Evolutionary conservation across 2,113 vertebrate genomes (phyloP).

Genomic region (Lagopus muta): DNA sequence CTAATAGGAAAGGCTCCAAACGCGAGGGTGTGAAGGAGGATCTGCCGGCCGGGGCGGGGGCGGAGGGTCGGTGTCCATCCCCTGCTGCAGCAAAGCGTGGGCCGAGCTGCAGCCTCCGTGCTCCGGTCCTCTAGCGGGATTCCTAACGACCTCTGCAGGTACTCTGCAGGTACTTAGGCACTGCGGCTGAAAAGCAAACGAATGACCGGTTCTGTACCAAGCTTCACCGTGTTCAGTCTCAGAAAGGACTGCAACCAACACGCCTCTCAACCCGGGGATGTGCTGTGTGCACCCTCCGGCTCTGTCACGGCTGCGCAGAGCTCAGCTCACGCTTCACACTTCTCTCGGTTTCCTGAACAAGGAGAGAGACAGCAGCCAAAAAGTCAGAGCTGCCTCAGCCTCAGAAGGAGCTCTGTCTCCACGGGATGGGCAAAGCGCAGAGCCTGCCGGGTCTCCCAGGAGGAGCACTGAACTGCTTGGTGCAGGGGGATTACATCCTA

Average conservation of each 20-base stretch:
- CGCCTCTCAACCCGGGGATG: background rate
- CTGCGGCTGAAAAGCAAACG: background rate
- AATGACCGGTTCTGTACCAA: background rate
- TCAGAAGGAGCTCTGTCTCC: background rate
- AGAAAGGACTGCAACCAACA: background rate
- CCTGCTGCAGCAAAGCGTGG: accelerated
- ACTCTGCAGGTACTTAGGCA: too few relatives aligned
- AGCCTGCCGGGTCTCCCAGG: background rate
- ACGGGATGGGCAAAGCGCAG: background rate
- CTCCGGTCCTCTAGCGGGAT: conserved; percentile 54
- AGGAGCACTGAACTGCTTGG: background rate
- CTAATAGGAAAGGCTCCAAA: background rate
- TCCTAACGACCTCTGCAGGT: too few relatives aligned
- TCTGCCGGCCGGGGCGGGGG: background rate
- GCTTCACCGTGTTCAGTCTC: background rate
- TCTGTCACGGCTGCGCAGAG: background rate
- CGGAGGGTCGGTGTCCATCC: background rate
- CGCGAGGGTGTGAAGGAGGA: accelerated
- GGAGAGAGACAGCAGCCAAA: background rate
- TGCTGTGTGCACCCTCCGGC: background rate
- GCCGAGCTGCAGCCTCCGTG: background rate
- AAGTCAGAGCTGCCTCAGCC: background rate
- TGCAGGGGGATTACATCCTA: background rate
- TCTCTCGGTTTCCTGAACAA: background rate
- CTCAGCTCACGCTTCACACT: background rate